phyloP scores from a whole-genome alignment of 2,888 invertebrate species.

The Augochlorella aurata region DNA sequence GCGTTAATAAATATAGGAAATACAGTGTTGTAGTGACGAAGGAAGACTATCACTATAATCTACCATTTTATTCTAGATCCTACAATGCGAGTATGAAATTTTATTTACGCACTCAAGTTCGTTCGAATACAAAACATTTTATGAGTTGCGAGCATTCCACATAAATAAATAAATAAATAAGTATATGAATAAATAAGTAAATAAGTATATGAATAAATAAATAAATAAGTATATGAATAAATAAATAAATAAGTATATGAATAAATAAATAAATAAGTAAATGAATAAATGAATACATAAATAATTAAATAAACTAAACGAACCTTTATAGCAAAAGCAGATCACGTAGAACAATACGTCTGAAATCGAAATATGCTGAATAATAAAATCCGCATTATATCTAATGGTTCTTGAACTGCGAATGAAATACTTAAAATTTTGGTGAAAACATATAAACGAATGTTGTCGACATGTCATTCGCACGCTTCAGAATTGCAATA shows the following conservation, averaged over 20 bases:
- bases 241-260: neutral
- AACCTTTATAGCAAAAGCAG: neutral
- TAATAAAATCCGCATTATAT: neutral
- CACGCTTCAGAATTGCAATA: neutral
- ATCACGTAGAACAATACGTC: neutral
- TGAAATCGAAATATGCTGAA: neutral
- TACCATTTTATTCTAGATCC: conserved; percentile 22
- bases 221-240: neutral
- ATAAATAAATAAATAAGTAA: neutral
- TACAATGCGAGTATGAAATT: conserved; percentile 24
- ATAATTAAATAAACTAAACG: neutral
- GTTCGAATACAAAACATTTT: neutral
- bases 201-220: neutral
- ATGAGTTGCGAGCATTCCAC: neutral
- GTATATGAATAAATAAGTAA: neutral
- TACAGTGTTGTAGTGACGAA: conserved; percentile 25
- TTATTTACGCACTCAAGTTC: conserved; percentile 4
- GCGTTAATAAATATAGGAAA: conserved; percentile 37
- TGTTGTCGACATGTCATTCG: neutral
- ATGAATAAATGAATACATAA: neutral
- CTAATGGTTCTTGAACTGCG: neutral
- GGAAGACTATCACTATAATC: conserved; percentile 41
- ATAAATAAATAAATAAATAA: neutral
- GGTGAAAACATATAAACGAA: neutral
- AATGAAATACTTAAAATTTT: neutral